Evolutionary conservation across 1,140 invertebrate genomes (phyloP).

Genomic region (Drosophila gunungcola): DNA sequence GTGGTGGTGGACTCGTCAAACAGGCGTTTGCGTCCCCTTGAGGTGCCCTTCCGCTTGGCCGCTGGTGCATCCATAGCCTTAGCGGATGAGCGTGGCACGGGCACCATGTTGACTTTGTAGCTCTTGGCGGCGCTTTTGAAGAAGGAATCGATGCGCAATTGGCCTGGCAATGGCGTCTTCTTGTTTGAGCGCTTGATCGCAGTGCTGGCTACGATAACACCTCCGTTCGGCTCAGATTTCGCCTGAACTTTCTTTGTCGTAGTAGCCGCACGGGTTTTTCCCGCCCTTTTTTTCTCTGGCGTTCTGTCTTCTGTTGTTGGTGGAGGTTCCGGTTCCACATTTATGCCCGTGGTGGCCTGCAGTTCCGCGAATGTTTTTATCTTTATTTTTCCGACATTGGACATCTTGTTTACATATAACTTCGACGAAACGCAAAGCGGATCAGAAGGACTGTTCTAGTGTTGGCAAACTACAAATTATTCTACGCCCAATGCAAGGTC

Average conservation of each 20-base stretch:
- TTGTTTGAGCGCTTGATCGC: constrained; percentile 43
- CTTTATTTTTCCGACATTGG: constrained; percentile 56
- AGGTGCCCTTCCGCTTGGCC: constrained; percentile 2
- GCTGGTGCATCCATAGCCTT: background rate
- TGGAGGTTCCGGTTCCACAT: background rate
- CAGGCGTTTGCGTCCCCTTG: constrained; percentile 61
- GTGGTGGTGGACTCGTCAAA: constrained; percentile 47
- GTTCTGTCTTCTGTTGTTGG: constrained; percentile 7
- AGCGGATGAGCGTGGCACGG: background rate
- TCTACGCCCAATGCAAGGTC: background rate
- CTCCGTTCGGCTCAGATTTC: background rate
- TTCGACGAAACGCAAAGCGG: background rate
- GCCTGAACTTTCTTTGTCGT: constrained; percentile 49
- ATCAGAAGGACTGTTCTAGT: background rate
- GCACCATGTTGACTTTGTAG: constrained; percentile 44
- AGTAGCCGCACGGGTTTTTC: constrained; percentile 48
- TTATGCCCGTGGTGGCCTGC: constrained; percentile 1
- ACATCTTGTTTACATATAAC: constrained; percentile 21
- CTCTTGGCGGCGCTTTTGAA: constrained; percentile 69
- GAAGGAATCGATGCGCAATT: constrained; percentile 67
- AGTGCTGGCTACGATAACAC: constrained; percentile 16
- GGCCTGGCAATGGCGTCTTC: constrained; percentile 59
- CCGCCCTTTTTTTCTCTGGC: constrained; percentile 52
- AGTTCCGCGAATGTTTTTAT: constrained; percentile 48
- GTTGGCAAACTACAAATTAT: too few species aligned